Evolutionary conservation across 2,888 invertebrate genomes (phyloP), one percentile per base, ranked within the genome.

Genomic region (Chelonus formosanus): DNA sequence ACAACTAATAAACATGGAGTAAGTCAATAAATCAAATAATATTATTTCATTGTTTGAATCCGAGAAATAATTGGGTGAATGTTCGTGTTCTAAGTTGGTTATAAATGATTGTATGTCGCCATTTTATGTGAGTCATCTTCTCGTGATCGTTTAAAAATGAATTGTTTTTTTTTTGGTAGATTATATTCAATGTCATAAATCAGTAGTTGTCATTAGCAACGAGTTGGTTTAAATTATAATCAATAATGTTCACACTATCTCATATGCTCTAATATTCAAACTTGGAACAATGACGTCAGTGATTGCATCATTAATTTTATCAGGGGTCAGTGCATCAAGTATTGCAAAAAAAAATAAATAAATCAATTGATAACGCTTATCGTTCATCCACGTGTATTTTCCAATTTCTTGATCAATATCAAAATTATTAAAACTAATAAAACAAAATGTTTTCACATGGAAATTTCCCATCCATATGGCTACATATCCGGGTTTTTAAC

Each of bases 1-100:
- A 86, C 85, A 87, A 86, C 85, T 50, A 85, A 85, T 84, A 81
- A 87, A 84, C 81, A 91, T 91, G 91, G 85, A 87, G 91, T 91
- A 86, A 91, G 91, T 91, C 20, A 86, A 36, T 71, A 59, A 50
- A 6, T 40, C 3, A 45, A 10, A 35, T 10, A 44, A 55, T 43
- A n/a, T 43, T 44, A 8, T 31, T 36, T 20, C 1, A 10, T 5
- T 10, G n/a, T 8, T 6, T 44, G 8, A 44, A 44, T 3, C 7
- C 5, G 7, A 44, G 4, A 8, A 44, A 44, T 44, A 44, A 44
- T 44, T 44, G 20, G 20, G 20, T 20, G 20, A 40, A 40, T 40
- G 40, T 40, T 6, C 5, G 40, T 3, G 40, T 40, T 5, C 40
- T 20, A 20, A 0, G 40, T 40, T 40, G 4, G 6, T 6, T 6